Evolutionary conservation across 2,888 invertebrate species (phyloP).

Genomic region (Kryphioiulus occultus): DNA sequence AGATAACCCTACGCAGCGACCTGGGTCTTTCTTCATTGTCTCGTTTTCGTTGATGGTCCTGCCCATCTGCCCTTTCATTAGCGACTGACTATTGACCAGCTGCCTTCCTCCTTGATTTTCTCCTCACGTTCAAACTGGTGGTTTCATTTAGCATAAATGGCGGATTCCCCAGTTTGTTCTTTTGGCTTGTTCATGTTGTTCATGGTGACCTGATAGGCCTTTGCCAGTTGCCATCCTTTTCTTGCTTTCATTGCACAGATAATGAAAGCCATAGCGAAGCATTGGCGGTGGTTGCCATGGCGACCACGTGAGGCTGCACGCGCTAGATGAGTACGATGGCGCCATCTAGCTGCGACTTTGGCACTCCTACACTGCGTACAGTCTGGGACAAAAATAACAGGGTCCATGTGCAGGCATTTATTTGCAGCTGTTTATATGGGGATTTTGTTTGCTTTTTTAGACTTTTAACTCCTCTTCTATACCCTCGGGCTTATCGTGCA

Average conservation of each 20-base stretch:
- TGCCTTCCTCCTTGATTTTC: not conserved
- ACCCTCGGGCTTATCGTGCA: no score
- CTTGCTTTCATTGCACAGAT: not conserved
- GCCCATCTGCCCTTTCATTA: constrained; percentile 13
- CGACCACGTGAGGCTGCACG: not conserved
- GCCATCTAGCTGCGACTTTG: not conserved
- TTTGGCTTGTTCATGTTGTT: not conserved
- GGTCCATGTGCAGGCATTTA: no score
- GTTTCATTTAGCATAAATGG: constrained; percentile 8
- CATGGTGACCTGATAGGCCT: not conserved
- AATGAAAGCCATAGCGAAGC: not conserved
- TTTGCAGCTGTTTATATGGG: no score
- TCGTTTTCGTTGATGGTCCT: not conserved
- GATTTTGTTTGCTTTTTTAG: no score
- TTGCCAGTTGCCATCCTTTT: not conserved
- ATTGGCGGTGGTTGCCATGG: constrained; percentile 15
- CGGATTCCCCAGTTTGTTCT: not conserved
- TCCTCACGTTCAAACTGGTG: not conserved
- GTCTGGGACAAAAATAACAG: not conserved
- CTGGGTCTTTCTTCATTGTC: not conserved
- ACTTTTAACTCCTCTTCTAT: no score
- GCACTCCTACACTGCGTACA: not conserved
- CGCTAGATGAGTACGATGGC: not conserved
- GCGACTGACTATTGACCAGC: not conserved
- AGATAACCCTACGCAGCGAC: not conserved